Evolutionary conservation across 2,113 vertebrate species (phyloP).

Genomic region (Eretmochelys imbricata): DNA sequence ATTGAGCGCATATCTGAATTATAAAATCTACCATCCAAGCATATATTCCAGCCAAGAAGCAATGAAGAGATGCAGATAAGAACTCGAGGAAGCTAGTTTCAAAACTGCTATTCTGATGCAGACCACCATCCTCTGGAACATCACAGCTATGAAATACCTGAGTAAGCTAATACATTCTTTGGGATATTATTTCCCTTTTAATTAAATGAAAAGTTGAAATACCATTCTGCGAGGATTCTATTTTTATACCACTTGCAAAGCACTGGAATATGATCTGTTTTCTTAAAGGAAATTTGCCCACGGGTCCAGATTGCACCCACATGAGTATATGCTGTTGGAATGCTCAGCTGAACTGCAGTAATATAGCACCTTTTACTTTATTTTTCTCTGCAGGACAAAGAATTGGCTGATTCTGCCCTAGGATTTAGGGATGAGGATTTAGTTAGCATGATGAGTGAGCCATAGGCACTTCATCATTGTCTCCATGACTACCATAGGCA

Average conservation of each 20-base stretch:
- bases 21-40: background rate
- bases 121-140: background rate
- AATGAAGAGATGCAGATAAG: background rate
- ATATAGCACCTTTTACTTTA: background rate
- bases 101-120: background rate
- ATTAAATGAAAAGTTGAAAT: background rate
- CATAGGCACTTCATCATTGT: background rate
- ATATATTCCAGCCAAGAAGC: background rate
- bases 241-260: background rate
- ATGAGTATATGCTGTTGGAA: background rate
- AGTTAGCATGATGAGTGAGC: conserved; percentile 21
- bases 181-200: background rate
- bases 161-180: background rate
- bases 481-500: background rate
- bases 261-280: background rate
- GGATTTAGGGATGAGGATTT: conserved; percentile 7
- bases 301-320: background rate
- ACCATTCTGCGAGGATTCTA: background rate
- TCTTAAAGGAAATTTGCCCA: conserved; percentile 37
- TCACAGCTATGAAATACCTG: background rate
- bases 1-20: conserved; percentile 9
- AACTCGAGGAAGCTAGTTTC: conserved; percentile 29
- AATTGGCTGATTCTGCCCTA: background rate
- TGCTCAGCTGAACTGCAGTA: background rate
- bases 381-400: background rate